phyloP scores from a whole-genome alignment of 1,140 invertebrate species.

The Meloidogyne hapla region DNA sequence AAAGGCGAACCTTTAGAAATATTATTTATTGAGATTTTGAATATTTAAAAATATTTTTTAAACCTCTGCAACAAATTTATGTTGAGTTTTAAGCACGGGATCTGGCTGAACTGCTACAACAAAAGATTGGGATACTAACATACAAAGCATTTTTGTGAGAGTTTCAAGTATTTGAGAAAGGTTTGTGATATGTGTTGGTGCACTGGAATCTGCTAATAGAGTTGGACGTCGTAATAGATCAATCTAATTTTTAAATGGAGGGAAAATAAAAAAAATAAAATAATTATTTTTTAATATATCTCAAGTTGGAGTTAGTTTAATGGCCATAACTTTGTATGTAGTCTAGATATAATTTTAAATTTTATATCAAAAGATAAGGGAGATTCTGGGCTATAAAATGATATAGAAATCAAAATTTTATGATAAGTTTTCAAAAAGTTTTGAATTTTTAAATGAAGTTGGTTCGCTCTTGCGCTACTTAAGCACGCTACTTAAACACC shows the following conservation, averaged over 20 bases:
- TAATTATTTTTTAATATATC: background rate
- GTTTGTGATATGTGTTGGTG: conserved; percentile 55
- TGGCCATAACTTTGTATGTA: background rate
- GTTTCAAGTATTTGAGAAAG: conserved; percentile 54
- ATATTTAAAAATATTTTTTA: background rate
- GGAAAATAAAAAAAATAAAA: background rate
- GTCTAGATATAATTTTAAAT: background rate
- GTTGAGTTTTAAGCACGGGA: conserved; percentile 63
- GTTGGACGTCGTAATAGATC: conserved; percentile 56
- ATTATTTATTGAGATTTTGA: conserved; percentile 13
- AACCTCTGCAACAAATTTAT: conserved; percentile 47
- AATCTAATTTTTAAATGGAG: conserved; percentile 23
- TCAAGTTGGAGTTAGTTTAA: background rate
- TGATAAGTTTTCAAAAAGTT: background rate
- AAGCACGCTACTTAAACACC: background rate
- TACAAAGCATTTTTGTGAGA: conserved; percentile 61
- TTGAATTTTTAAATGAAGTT: background rate
- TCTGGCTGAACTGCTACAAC: conserved; percentile 62
- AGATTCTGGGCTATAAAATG: background rate
- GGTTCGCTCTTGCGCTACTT: no score
- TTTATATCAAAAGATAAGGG: background rate
- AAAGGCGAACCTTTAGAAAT: conserved; percentile 48
- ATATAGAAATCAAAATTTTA: background rate
- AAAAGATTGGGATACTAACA: conserved; percentile 62
- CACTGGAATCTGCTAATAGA: conserved; percentile 52